Base-by-base conservation (phyloP, 2,888 invertebrate species). In the Cryptus viduatorius region DNA sequence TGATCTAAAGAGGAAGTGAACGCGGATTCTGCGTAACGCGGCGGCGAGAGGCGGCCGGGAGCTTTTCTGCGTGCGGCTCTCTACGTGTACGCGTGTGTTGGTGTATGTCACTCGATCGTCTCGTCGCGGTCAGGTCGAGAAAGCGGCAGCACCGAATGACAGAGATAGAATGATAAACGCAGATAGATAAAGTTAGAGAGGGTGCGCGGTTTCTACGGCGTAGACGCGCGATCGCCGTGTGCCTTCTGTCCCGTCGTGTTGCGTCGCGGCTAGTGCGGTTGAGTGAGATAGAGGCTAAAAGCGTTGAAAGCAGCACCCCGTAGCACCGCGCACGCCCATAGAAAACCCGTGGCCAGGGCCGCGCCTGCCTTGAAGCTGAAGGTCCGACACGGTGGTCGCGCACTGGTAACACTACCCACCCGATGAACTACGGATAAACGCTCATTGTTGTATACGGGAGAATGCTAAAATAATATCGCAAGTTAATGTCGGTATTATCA, bases 301-400 rank as follows among this genome's bases (percentile, higher is more conserved):
- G 87, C 72, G 77, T 56, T 65, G 71, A 65, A 87, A 88, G 79
- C 88, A 61, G 61, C 89, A 90, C 90, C 91, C 90, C 87, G 87
- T 88, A 86, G 71, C 64, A 83, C 65, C 88, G 92, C 92, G 92
- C 92, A 91, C 86, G 90, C 90, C 88, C 93, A 87, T 87, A 86
- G 88, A 84, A 86, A 89, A 85, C 76, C 88, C 85, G 87, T 87
- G 83, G 82, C 87, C 92, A 91, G 91, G 91, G 91, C 89, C 89
- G 92, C 91, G 89, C 90, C 91, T 90, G 90, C 88, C 79, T 68
- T 79, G 83, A 82, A 59, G 82, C 79, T 76, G 69, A 86, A 86
- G 73, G 86, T 87, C 85, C 83, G 78, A 53, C 79, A 79, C 65
- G 83, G 65, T 77, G 71, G 64, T 77, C 46, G 69, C 65, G 59